Evolutionary conservation across 2,113 vertebrate species (phyloP).

Genomic region (Polypterus bichir): DNA sequence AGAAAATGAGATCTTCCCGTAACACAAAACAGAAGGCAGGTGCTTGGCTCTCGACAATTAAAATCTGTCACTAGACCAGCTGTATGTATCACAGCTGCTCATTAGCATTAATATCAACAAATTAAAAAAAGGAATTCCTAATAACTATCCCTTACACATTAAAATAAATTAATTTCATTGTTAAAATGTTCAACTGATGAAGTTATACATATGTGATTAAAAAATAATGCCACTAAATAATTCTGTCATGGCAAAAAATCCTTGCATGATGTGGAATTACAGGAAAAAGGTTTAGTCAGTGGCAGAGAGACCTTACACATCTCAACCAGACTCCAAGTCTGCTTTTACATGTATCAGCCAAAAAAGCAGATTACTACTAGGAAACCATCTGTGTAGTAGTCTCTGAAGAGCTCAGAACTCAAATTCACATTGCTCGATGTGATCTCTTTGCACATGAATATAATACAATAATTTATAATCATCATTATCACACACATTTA

Average conservation of each 20-base stretch:
- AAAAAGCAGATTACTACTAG: background rate
- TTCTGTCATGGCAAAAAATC: too few species aligned
- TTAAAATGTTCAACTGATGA: too few species aligned
- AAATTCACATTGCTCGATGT: background rate
- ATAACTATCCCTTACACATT: too few species aligned
- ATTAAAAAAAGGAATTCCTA: too few species aligned
- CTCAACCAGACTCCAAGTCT: background rate
- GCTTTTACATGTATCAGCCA: background rate
- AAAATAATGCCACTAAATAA: too few species aligned
- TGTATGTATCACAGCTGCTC: conserved; percentile 3
- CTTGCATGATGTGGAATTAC: too few species aligned
- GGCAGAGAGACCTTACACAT: too few species aligned
- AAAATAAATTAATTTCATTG: too few species aligned
- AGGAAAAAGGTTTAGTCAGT: too few species aligned
- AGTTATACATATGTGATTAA: too few species aligned
- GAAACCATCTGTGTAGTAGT: background rate
- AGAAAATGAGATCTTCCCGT: conserved; percentile 2
- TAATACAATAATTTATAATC: background rate
- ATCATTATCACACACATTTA: too few species aligned
- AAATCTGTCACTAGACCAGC: background rate
- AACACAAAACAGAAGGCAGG: background rate
- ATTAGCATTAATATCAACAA: background rate
- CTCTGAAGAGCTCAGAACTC: background rate
- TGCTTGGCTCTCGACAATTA: background rate
- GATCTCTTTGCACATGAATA: background rate